phyloP scores from a whole-genome alignment of 2,888 invertebrate species.

The Acleris literana region DNA sequence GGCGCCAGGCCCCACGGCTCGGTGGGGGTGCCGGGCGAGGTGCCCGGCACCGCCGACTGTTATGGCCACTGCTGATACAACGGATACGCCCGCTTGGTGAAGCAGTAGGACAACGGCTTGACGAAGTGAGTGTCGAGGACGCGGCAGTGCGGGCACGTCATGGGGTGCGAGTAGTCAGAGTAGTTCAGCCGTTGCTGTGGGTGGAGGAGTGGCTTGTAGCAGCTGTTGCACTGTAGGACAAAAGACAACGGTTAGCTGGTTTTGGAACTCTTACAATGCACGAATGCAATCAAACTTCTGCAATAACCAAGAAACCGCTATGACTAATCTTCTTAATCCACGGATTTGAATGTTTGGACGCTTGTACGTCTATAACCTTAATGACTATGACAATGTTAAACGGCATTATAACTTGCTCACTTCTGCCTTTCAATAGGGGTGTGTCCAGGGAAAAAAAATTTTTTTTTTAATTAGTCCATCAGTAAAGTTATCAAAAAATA shows the following conservation, averaged over 20 bases:
- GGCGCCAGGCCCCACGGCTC: constrained; percentile 70
- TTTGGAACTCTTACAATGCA: too few species aligned
- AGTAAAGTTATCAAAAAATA: too few species aligned
- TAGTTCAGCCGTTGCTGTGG: constrained; percentile 94
- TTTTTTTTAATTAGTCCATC: too few species aligned
- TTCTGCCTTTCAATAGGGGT: too few species aligned
- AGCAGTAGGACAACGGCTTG: constrained; percentile 93
- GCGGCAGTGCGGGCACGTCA: constrained; percentile 96
- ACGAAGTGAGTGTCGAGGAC: constrained; percentile 97
- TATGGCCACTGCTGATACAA: constrained; percentile 93
- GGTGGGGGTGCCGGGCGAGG: constrained; percentile 79
- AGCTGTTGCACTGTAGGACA: constrained; percentile 92
- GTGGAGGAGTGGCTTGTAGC: constrained; percentile 93
- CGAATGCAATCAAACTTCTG: too few species aligned
- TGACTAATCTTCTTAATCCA: too few species aligned
- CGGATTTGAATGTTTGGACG: too few species aligned
- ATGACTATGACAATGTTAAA: too few species aligned
- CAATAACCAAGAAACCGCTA: too few species aligned
- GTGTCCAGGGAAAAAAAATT: too few species aligned
- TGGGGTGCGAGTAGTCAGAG: constrained; percentile 96
- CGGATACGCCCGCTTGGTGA: constrained; percentile 88
- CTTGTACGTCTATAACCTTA: too few species aligned
- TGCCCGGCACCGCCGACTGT: constrained; percentile 90
- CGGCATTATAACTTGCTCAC: too few species aligned
- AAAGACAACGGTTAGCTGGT: constrained; percentile 6